Base-by-base conservation (phyloP, 2,797 vertebrate genomes). In the Megalops cyprinoides region DNA sequence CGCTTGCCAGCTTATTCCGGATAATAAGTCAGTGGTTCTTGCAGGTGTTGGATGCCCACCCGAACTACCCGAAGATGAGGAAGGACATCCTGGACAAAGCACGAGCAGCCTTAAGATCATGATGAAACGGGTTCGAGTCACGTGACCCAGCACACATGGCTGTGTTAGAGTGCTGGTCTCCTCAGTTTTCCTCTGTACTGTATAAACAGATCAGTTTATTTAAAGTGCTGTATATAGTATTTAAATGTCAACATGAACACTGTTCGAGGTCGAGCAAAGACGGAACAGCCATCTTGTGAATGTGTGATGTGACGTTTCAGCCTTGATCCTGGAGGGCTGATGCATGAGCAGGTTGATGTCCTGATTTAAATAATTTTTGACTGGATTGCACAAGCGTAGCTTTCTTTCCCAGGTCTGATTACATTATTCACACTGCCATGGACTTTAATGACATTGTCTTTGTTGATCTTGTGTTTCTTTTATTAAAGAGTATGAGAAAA, bases 61-160 rank as follows among this genome's bases (percentile, higher is more conserved):
- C 98, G 84, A 92, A 95, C 91, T 99, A 99, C 84, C 98, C 98
- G 0, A 97, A 95, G 91, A 98, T 99, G 91, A 96, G 94, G 88
- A 99, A 98, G 85, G 97, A 99, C 88, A 98, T 99, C 86, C 92
- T 99, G 88, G 98, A 99, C 92, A 99, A 99, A 91, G 97, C 98
- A 31, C 96, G 97, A 2, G 81, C 92, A 81, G 95, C 94, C 5
- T 89, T 99, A 82, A 96, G 96, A 89, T 89, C 93, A 3, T 99
- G 93, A 94, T 15, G 23, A 20, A 10, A 7, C 69, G 74, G 75
- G 82, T 39, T 71, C 67, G 71, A 28, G 5, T 20, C 37, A 14
- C 9, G 67, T 18, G 67, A 71, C 20, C 20, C n/a, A 71, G n/a
- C 77, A 34, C 49, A 67, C 78, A 1, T n/a, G 60, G 77, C 76